A percentile compares a stretch with the other conserved stretches of the same genome.
These are phyloP conservation scores for Phymorhynchus buccinoides DNA, from an alignment of 1,140 invertebrate genomes.

Conservation along the genomic window DNA sequence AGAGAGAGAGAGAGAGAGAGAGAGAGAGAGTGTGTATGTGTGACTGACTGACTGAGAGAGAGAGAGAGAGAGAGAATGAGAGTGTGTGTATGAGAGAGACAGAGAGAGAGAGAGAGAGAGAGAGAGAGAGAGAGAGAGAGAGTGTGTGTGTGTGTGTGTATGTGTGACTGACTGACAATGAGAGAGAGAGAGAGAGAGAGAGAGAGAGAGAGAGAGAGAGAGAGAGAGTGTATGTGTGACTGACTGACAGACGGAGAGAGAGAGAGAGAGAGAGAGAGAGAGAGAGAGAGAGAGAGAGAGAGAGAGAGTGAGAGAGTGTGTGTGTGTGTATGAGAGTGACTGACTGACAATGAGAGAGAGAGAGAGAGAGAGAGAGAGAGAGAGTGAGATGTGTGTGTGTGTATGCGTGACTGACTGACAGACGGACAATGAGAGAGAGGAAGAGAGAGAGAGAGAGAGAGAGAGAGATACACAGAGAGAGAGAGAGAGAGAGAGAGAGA, in stretches of 20 bases:
- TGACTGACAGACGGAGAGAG: too few species aligned
- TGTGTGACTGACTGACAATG: too few species aligned
- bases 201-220: too few species aligned
- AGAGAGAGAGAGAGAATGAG: background rate
- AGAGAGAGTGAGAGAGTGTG: background rate
- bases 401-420: too few species aligned
- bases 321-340: too few species aligned
- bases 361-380: too few species aligned
- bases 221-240: background rate
- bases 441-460: background rate
- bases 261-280: too few species aligned
- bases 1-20: background rate
- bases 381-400: background rate
- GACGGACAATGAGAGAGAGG: too few species aligned
- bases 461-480: background rate
- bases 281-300: too few species aligned
- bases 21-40: background rate
- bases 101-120: conserved; percentile 29
- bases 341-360: too few species aligned
- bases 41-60: background rate
- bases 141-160: background rate
- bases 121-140: background rate
- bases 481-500: background rate
- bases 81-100: background rate
- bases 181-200: too few species aligned